Percentiles rank a stretch among this genome's conserved stretches.
phyloP scores from a whole-genome alignment of 1,140 invertebrate species.

The Akabosia matsudoensis region DNA sequence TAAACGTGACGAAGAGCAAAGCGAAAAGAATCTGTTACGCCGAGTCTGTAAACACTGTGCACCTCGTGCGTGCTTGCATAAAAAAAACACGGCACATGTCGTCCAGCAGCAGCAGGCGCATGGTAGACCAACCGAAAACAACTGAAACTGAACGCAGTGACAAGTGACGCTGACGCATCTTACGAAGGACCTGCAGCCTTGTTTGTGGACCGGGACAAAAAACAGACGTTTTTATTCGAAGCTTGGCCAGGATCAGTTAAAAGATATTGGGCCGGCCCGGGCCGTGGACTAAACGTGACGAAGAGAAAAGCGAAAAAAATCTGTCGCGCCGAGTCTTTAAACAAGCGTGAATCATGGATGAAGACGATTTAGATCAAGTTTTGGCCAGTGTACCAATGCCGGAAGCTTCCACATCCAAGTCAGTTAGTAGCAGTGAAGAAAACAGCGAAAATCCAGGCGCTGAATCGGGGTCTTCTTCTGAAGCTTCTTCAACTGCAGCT shows the following conservation, averaged over 20 bases:
- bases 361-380: not conserved
- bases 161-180: not conserved
- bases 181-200: not conserved
- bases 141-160: conserved; percentile 18
- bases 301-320: no score
- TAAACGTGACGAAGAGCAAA: no score
- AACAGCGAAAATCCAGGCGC: no score
- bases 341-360: not conserved
- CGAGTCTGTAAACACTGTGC: no score
- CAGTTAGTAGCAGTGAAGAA: not conserved
- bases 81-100: conserved; percentile 18
- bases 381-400: conserved; percentile 7
- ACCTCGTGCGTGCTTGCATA: conserved; percentile 29
- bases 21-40: no score
- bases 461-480: no score
- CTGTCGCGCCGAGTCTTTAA: no score
- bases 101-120: conserved; percentile 38
- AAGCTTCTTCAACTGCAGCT: not conserved
- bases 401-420: not conserved
- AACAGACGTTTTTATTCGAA: conserved; percentile 92
- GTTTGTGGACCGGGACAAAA: not conserved
- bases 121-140: conserved; percentile 22
- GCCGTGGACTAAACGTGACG: no score
- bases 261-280: no score
- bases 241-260: no score